Evolutionary conservation across 2,113 vertebrate species (phyloP).

Genomic region (Chaetura pelagica): DNA sequence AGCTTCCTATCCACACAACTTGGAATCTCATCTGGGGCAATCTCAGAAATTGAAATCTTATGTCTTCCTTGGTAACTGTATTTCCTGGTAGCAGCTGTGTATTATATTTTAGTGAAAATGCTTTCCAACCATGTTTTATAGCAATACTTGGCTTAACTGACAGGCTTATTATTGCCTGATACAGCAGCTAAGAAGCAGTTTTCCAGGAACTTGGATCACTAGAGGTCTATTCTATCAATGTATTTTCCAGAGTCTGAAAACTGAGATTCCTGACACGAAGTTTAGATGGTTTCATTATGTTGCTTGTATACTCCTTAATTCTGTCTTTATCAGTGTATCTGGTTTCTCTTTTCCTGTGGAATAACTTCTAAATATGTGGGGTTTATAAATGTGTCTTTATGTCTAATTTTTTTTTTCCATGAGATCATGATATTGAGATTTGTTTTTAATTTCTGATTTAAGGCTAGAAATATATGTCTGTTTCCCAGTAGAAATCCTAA

Average conservation of each 20-base stretch:
- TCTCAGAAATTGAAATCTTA: conserved; percentile 25
- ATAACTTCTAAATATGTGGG: conserved; percentile 16
- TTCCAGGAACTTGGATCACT: conserved; percentile 32
- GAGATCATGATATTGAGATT: conserved; percentile 21
- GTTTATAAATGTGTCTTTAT: conserved; percentile 48
- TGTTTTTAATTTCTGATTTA: conserved; percentile 20
- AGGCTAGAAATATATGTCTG: not conserved
- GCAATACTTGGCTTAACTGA: conserved; percentile 11
- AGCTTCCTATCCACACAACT: conserved; percentile 31
- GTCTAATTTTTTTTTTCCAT: not conserved
- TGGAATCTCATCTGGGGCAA: not conserved
- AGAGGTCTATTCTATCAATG: not conserved
- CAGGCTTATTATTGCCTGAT: not conserved
- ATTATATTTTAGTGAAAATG: conserved; percentile 18
- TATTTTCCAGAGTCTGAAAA: conserved; percentile 42
- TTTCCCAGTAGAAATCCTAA: not conserved
- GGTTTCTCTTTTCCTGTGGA: conserved; percentile 42
- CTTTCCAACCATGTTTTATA: conserved; percentile 9
- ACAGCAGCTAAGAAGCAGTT: not conserved
- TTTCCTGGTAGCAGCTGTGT: conserved; percentile 45
- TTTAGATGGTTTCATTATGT: conserved; percentile 34
- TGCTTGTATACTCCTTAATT: conserved; percentile 50
- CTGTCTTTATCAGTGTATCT: conserved; percentile 38
- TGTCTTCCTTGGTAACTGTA: conserved; percentile 1
- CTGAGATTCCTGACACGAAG: not conserved